phyloP scores from a whole-genome alignment of 64 coral and sea anemone species.

The Porites lutea region DNA sequence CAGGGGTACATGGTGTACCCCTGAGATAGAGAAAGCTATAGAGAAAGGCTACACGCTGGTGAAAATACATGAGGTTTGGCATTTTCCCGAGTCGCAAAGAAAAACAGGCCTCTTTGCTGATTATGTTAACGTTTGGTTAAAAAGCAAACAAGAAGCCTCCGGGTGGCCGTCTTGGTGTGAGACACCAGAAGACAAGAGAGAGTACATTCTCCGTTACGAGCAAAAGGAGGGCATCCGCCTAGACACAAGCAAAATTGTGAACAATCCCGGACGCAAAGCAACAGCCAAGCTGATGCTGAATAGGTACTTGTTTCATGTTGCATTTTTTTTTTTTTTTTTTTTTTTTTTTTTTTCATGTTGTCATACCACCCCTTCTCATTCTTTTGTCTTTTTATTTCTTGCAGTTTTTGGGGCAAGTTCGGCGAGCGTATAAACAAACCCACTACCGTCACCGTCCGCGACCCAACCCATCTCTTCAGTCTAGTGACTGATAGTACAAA shows the following conservation, averaged over 20 bases:
- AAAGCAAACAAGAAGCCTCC: constrained; percentile 26
- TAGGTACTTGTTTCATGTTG: neutral
- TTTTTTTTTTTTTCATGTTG: too few species aligned
- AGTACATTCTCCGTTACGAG: neutral
- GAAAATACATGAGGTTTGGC: constrained; percentile 30
- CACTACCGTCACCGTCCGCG: neutral
- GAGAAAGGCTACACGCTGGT: neutral
- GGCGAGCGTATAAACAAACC: constrained; percentile 27
- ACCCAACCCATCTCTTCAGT: neutral
- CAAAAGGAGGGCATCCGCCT: neutral
- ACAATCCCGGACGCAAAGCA: neutral
- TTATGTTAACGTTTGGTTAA: constrained; percentile 37
- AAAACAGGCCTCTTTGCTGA: neutral
- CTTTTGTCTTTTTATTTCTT: too few species aligned
- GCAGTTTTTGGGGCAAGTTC: constrained; percentile 24
- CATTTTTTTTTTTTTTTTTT: too few species aligned
- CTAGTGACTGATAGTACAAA: too few species aligned
- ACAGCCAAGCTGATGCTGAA: constrained; percentile 5
- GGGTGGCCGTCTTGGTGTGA: neutral
- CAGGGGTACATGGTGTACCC: neutral
- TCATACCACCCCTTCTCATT: too few species aligned
- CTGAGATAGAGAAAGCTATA: neutral
- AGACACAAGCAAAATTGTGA: neutral
- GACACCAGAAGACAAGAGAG: neutral
- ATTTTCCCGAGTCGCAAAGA: neutral